Percentiles rank a stretch among this genome's conserved stretches.
phyloP scores from a whole-genome alignment of 2,888 invertebrate genomes.

The Sphinx pinastri region DNA sequence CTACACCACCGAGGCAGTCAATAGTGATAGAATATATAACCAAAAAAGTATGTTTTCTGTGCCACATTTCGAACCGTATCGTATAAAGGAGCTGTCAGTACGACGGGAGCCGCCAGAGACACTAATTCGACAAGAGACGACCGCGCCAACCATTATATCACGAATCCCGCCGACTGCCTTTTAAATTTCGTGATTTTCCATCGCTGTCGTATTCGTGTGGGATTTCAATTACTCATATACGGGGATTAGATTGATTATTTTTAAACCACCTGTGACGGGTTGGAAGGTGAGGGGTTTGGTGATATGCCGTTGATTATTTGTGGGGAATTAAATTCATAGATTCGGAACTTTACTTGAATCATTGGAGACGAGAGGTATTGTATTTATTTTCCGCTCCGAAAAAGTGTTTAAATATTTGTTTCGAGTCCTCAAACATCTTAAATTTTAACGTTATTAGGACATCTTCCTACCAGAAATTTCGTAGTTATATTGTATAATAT shows the following conservation, averaged over 20 bases:
- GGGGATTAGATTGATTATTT: conserved; percentile 11
- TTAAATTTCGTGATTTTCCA: conserved; percentile 21
- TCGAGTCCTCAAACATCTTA: no score
- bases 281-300: neutral
- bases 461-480: no score
- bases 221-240: conserved; percentile 15
- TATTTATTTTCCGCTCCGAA: no score
- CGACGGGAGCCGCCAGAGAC: neutral
- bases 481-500: no score
- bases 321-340: neutral
- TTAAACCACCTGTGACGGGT: neutral
- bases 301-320: neutral
- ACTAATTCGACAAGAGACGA: conserved; percentile 19
- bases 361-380: no score
- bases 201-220: neutral
- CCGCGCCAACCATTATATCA: conserved; percentile 5
- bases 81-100: conserved; percentile 13
- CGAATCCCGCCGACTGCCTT: neutral
- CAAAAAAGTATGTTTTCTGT: neutral
- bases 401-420: neutral
- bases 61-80: conserved; percentile 10
- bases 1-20: no score
- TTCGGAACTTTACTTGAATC: neutral
- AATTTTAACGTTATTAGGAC: no score
- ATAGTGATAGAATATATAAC: no score